phyloP scores from a whole-genome alignment of 2,113 vertebrate species.

The Microcebus jonahi region DNA sequence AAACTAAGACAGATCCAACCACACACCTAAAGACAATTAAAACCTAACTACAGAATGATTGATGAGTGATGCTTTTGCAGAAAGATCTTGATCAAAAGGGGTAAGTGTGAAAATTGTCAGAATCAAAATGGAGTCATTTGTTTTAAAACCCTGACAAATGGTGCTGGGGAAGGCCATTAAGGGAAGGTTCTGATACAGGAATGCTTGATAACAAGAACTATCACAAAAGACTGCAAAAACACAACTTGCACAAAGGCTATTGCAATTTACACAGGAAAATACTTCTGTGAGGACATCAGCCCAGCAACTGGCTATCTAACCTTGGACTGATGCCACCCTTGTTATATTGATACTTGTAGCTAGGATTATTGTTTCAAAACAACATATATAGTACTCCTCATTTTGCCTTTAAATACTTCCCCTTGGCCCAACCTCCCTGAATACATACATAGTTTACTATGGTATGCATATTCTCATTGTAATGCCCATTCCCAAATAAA shows the following conservation, averaged over 20 bases:
- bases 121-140: not conserved
- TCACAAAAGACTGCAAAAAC: not conserved
- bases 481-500: not conserved
- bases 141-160: not conserved
- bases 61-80: not conserved
- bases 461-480: not conserved
- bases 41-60: not conserved
- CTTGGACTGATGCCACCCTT: not conserved
- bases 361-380: not conserved
- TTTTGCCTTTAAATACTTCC: not conserved
- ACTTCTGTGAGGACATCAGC: not conserved
- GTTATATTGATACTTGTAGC: not conserved
- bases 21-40: not conserved
- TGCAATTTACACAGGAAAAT: not conserved
- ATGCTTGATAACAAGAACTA: not conserved
- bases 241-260: not conserved
- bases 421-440: not conserved
- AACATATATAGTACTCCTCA: not conserved
- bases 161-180: not conserved
- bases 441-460: not conserved
- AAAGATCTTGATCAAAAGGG: not conserved
- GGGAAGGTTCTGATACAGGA: not conserved
- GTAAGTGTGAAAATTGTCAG: not conserved
- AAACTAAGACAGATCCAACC: not conserved
- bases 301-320: not conserved